These are phyloP conservation scores for Hippocampus abdominalis DNA, from an alignment of 2,113 vertebrate species.

Conservation along the genomic window DNA sequence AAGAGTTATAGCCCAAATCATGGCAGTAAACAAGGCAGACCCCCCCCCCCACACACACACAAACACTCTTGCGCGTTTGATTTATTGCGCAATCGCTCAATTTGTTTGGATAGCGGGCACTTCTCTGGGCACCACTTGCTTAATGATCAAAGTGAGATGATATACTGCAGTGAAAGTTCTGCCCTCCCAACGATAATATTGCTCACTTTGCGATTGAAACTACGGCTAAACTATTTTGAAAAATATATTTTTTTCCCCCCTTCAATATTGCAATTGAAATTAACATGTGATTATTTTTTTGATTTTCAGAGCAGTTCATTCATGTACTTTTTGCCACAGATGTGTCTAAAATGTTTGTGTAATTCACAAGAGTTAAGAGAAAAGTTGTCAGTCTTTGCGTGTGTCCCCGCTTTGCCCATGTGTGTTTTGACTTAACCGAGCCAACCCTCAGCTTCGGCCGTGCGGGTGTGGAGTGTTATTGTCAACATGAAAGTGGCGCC, in stretches of 20 bases:
- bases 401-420: neutral
- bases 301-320: no score
- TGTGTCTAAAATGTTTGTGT: no score
- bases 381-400: neutral
- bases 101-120: conserved; percentile 10
- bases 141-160: neutral
- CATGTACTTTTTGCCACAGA: no score
- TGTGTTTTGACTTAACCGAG: conserved; percentile 76
- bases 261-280: no score
- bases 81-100: conserved; percentile 45
- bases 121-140: neutral
- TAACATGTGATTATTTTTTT: no score
- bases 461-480: conserved; percentile 94
- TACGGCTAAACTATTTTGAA: no score
- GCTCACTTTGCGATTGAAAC: no score
- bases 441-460: conserved; percentile 82
- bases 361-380: no score
- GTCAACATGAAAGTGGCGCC: conserved; percentile 92
- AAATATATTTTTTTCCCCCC: no score
- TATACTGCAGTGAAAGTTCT: neutral
- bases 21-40: conserved; percentile 35
- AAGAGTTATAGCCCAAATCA: neutral
- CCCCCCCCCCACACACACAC: rapidly evolving
- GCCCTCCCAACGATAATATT: no score
- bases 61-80: conserved; percentile 33